Percentiles rank a stretch among this genome's conserved stretches.
phyloP scores from a whole-genome alignment of 2,797 vertebrate species.

The Poeciliopsis infans region DNA sequence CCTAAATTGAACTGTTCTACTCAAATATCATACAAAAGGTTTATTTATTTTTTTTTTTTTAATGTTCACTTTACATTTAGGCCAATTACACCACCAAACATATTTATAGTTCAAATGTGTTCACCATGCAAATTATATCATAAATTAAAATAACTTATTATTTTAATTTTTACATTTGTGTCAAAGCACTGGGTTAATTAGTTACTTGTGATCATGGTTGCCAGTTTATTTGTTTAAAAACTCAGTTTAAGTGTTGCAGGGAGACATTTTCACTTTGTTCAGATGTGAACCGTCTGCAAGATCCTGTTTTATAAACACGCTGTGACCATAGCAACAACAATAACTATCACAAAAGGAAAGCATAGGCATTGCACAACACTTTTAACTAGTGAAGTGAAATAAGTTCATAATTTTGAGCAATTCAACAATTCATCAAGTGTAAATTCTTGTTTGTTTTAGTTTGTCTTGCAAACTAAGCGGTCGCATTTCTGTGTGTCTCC shows the following conservation, averaged over 20 bases:
- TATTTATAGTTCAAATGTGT: background rate
- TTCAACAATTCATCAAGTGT: background rate
- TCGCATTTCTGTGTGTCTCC: background rate
- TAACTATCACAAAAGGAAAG: background rate
- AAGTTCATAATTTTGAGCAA: background rate
- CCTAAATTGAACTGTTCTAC: background rate
- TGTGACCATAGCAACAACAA: background rate
- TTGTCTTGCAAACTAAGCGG: background rate
- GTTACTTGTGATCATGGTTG: background rate
- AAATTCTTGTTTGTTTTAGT: background rate
- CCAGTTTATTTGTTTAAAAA: background rate
- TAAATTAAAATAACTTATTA: too few relatives aligned
- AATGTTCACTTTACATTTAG: background rate
- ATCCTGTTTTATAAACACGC: background rate
- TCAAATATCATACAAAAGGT: background rate
- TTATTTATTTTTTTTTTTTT: background rate
- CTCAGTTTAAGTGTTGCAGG: background rate
- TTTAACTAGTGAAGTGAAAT: background rate
- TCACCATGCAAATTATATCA: background rate
- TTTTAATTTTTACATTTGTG: background rate
- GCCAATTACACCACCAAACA: background rate
- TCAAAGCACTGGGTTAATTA: background rate
- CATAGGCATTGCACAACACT: background rate
- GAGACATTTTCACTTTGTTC: background rate
- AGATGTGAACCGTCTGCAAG: background rate